Conservation (phyloP, 2,888 invertebrate species). For the Kuschelorhynchus macadamiae region DNA sequence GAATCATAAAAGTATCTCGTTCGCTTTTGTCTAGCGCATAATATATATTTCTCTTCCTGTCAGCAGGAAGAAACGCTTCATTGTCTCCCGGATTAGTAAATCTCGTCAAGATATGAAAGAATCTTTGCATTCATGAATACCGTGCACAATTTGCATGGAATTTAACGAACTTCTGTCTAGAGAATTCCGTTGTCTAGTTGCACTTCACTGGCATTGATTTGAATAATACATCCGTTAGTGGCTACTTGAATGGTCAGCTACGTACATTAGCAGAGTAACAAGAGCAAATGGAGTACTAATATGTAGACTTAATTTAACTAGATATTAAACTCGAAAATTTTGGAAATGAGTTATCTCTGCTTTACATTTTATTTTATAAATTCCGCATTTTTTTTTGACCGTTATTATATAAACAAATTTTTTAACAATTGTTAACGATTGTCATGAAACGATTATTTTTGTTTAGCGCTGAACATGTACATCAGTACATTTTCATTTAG, state of each 20-base stretch:
- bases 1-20: constrained; percentile 14
- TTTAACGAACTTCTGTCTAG: constrained; percentile 6
- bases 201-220: constrained; percentile 10
- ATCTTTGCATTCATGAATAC: constrained; percentile 28
- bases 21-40: constrained; percentile 22
- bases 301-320: too few relatives aligned
- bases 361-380: too few relatives aligned
- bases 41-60: constrained; percentile 28
- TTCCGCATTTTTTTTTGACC: too few relatives aligned
- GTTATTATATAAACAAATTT: too few relatives aligned
- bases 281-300: too few relatives aligned
- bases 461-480: too few relatives aligned
- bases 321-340: too few relatives aligned
- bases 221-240: constrained; percentile 9
- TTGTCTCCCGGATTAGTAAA: constrained; percentile 27
- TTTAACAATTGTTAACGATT: too few relatives aligned
- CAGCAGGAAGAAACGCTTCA: constrained; percentile 23
- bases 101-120: constrained; percentile 19
- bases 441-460: too few relatives aligned
- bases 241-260: background rate
- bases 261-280: too few relatives aligned
- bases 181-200: constrained; percentile 5
- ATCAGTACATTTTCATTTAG: too few relatives aligned
- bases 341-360: too few relatives aligned
- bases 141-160: constrained; percentile 16